Conservation (phyloP, 2,888 invertebrate genomes). For the Colletes collaris region DNA sequence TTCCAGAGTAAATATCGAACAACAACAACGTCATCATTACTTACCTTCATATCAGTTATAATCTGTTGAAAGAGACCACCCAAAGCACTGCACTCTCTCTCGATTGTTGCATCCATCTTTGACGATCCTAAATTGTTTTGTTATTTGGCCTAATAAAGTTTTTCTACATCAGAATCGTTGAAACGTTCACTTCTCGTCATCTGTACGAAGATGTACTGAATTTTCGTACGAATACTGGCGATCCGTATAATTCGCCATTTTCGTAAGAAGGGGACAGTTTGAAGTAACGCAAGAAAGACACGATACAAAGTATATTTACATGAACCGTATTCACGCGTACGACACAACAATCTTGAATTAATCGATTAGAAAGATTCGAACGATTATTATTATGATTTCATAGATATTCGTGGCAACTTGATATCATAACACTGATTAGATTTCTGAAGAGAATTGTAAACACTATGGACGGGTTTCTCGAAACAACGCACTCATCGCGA, state of each 20-base stretch:
- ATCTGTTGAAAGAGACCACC: constrained; percentile 98
- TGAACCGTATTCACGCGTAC: not conserved
- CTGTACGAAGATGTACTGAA: constrained; percentile 27
- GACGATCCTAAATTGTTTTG: constrained; percentile 34
- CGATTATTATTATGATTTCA: constrained; percentile 6
- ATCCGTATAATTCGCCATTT: constrained; percentile 55
- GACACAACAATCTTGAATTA: not conserved
- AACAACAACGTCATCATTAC: not conserved
- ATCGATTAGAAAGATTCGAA: not conserved
- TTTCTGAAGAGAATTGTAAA: constrained; percentile 46
- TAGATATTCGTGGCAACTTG: not conserved
- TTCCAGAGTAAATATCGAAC: constrained; percentile 1
- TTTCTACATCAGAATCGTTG: constrained; percentile 32
- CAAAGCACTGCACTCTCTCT: constrained; percentile 94
- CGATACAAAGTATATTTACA: constrained; percentile 19
- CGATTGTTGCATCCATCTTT: constrained; percentile 89
- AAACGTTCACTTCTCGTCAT: constrained; percentile 60
- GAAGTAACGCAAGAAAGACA: constrained; percentile 18
- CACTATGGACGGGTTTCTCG: constrained; percentile 38
- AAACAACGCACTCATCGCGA: constrained; percentile 37
- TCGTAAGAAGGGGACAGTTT: constrained; percentile 43
- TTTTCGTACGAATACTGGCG: constrained; percentile 37
- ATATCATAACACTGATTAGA: constrained; percentile 38
- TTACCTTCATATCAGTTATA: constrained; percentile 98
- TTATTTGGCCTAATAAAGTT: constrained; percentile 47